Percentiles rank a stretch among this genome's conserved stretches.
These are phyloP conservation scores for Clunio marinus DNA, from an alignment of 2,888 invertebrate species.

Conservation along the genomic window DNA sequence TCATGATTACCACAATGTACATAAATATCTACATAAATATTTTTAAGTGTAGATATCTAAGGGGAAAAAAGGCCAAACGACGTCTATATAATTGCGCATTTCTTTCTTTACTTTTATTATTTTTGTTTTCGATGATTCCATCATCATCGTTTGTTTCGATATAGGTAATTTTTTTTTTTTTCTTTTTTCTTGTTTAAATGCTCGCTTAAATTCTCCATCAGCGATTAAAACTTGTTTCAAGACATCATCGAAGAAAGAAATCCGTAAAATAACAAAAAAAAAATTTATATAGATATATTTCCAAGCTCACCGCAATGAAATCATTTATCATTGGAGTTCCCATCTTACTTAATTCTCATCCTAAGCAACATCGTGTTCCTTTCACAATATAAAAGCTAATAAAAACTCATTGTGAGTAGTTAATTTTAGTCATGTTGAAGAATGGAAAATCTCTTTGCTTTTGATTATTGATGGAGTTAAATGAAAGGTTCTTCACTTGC, in stretches of 20 bases:
- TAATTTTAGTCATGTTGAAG: slow-evolving; percentile 30
- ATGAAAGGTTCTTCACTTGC: too few relatives aligned
- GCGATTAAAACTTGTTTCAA: slow-evolving; percentile 18
- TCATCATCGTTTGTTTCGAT: slow-evolving; percentile 13
- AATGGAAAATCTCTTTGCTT: background rate
- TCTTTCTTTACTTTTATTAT: background rate
- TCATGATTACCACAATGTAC: slow-evolving; percentile 10
- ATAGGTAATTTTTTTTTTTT: too few relatives aligned
- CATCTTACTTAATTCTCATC: background rate
- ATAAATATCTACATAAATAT: too few relatives aligned
- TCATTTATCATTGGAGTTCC: slow-evolving; percentile 11
- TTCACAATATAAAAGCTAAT: slow-evolving; percentile 24
- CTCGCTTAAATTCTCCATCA: slow-evolving; percentile 19
- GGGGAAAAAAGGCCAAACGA: background rate
- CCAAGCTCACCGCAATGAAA: background rate
- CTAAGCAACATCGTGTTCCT: background rate
- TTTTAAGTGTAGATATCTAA: background rate
- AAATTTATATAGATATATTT: too few relatives aligned
- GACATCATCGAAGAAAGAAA: slow-evolving; percentile 24
- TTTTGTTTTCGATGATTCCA: background rate
- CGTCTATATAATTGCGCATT: slow-evolving; percentile 14
- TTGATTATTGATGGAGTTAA: slow-evolving; percentile 18
- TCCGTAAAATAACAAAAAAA: too few relatives aligned
- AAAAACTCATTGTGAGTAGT: slow-evolving; percentile 29
- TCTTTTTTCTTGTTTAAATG: slow-evolving; percentile 16